Evolutionary conservation across 2,888 invertebrate genomes (phyloP).

Genomic region (Steinernema carpocapsae): DNA sequence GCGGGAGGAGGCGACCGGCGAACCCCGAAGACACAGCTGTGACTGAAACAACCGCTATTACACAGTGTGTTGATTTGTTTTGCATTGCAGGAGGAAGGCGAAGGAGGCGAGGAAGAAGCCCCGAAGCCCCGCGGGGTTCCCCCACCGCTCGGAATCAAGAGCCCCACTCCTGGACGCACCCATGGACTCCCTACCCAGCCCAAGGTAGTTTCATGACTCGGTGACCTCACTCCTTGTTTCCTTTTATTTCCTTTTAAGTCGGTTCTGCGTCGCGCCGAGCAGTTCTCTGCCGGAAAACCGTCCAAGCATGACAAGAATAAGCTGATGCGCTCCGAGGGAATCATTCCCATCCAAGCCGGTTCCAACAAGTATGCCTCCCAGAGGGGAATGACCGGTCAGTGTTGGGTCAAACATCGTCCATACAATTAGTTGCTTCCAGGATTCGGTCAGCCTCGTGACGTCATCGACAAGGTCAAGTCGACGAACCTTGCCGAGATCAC

Average conservation of each 20-base stretch:
- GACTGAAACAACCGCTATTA: constrained; percentile 8
- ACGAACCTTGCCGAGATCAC: constrained; percentile 66
- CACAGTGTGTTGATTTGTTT: neutral
- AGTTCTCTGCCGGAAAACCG: constrained; percentile 66
- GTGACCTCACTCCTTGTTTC: too few relatives aligned
- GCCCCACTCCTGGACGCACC: constrained; percentile 56
- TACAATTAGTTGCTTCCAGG: constrained; percentile 44
- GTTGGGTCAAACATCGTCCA: neutral
- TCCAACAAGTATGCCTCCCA: constrained; percentile 69
- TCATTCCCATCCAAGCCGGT: constrained; percentile 68
- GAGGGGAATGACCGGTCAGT: constrained; percentile 66
- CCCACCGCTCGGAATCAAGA: constrained; percentile 55
- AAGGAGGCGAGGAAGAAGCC: constrained; percentile 46
- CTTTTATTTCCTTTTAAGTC: constrained; percentile 35
- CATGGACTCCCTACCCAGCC: constrained; percentile 44
- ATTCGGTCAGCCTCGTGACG: constrained; percentile 68
- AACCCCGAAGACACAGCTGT: neutral
- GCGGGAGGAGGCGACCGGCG: neutral
- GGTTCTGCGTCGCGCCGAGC: constrained; percentile 55
- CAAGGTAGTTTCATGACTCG: neutral
- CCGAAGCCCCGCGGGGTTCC: constrained; percentile 43
- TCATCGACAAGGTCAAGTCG: constrained; percentile 67
- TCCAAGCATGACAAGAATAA: constrained; percentile 66
- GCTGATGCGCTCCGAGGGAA: constrained; percentile 63
- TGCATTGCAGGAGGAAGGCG: constrained; percentile 41